These are phyloP conservation scores for Chymomyza amoena DNA, from an alignment of 2,888 invertebrate species.

Conservation along the genomic window DNA sequence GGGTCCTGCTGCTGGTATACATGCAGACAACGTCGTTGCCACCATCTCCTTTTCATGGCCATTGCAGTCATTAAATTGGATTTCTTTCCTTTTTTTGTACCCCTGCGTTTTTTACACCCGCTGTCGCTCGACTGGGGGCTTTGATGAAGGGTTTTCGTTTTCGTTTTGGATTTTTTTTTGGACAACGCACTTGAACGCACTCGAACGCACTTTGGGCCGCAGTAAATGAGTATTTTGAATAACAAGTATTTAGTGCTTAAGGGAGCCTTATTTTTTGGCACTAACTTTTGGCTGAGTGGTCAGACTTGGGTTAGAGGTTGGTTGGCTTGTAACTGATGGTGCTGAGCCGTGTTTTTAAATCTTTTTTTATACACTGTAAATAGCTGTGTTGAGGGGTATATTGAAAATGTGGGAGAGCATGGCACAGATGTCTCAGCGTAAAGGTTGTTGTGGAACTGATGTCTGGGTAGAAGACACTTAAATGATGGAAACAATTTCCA, in stretches of 20 bases:
- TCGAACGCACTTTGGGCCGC: slow-evolving; percentile 37
- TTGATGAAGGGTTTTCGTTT: slow-evolving; percentile 38
- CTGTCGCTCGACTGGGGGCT: not conserved
- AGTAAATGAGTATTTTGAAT: slow-evolving; percentile 53
- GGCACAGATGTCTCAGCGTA: too few species aligned
- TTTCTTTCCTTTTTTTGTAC: slow-evolving; percentile 47
- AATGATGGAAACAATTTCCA: too few species aligned
- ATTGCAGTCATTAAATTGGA: slow-evolving; percentile 71
- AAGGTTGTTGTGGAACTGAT: too few species aligned
- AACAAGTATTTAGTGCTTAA: slow-evolving; percentile 40
- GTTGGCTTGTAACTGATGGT: not conserved
- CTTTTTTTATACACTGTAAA: not conserved
- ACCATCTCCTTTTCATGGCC: slow-evolving; percentile 17
- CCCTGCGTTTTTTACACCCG: not conserved
- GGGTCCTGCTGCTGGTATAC: slow-evolving; percentile 36
- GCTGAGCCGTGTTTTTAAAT: too few species aligned
- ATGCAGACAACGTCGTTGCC: not conserved
- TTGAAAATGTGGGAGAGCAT: not conserved
- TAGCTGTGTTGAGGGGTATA: not conserved
- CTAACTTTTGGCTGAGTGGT: not conserved
- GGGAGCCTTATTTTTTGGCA: slow-evolving; percentile 18
- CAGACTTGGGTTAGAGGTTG: not conserved
- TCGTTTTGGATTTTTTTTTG: slow-evolving; percentile 2
- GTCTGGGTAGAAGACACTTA: too few species aligned
- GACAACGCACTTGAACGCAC: slow-evolving; percentile 26